Conservation (phyloP, 2,113 vertebrate genomes). For the Anguilla japonica region DNA sequence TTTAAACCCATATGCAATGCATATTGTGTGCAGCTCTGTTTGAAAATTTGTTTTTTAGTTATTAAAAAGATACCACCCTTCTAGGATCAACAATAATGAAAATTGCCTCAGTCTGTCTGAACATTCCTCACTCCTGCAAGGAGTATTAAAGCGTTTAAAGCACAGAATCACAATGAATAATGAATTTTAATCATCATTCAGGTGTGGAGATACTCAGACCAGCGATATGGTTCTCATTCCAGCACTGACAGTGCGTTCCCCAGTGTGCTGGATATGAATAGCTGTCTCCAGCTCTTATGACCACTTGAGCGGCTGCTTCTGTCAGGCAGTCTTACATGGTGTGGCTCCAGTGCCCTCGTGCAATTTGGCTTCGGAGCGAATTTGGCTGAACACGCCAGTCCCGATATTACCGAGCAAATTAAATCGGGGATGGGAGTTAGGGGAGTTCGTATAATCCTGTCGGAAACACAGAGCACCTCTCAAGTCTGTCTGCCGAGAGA, state of each 20-base stretch:
- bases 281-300: slow-evolving; percentile 33
- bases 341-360: slow-evolving; percentile 77
- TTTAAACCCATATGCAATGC: not conserved
- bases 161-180: not conserved
- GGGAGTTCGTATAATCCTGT: slow-evolving; percentile 39
- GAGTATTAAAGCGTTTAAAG: not conserved
- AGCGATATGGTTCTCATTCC: not conserved
- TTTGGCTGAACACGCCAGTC: slow-evolving; percentile 75
- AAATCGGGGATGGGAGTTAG: slow-evolving; percentile 65
- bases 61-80: not conserved
- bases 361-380: slow-evolving; percentile 79
- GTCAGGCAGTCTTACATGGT: slow-evolving; percentile 72
- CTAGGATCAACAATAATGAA: not conserved
- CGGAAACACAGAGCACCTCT: slow-evolving; percentile 46
- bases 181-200: not conserved
- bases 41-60: not conserved
- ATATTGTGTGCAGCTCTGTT: not conserved
- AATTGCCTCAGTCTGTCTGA: not conserved
- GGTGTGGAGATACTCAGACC: not conserved
- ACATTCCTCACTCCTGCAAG: not conserved
- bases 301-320: slow-evolving; percentile 76
- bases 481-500: slow-evolving; percentile 48
- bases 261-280: not conserved
- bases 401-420: slow-evolving; percentile 80
- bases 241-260: not conserved